Percentiles rank a stretch among this genome's conserved stretches.
Evolutionary conservation across 2,113 vertebrate species (phyloP).

Genomic region (Numida meleagris): DNA sequence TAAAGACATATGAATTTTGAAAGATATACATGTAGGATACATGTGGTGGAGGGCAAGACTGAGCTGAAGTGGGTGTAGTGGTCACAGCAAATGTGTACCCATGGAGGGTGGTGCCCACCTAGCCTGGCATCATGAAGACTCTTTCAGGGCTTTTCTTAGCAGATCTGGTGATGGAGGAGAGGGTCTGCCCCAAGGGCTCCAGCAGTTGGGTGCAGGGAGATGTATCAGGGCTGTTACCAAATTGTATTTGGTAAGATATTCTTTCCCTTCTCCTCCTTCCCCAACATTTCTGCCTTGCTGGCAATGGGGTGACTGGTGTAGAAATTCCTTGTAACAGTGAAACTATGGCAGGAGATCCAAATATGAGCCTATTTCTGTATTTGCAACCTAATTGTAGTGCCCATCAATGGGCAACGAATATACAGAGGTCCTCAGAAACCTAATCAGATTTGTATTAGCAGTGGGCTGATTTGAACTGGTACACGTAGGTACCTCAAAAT

Average conservation of each 20-base stretch:
- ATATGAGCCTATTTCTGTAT: background rate
- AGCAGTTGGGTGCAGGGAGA: background rate
- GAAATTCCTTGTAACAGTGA: background rate
- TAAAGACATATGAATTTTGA: background rate
- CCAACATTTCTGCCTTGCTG: rapidly evolving
- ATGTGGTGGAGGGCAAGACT: rapidly evolving
- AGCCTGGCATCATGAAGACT: background rate
- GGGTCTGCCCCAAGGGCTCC: background rate
- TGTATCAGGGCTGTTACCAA: background rate
- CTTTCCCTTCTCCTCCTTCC: background rate
- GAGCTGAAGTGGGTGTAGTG: background rate
- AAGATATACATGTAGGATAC: background rate
- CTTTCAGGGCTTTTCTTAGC: background rate
- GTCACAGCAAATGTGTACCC: background rate
- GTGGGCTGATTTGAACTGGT: background rate
- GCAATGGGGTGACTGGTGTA: background rate
- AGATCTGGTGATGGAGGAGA: background rate
- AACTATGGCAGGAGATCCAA: background rate
- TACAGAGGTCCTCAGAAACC: background rate
- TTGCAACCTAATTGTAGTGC: background rate
- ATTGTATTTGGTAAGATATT: background rate
- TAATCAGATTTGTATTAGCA: background rate
- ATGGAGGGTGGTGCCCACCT: background rate
- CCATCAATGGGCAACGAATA: background rate
- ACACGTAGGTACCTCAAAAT: background rate